Percentiles rank a stretch among this genome's conserved stretches.
Evolutionary conservation across 2,797 vertebrate species (phyloP).

Genomic region (Catharus ustulatus): DNA sequence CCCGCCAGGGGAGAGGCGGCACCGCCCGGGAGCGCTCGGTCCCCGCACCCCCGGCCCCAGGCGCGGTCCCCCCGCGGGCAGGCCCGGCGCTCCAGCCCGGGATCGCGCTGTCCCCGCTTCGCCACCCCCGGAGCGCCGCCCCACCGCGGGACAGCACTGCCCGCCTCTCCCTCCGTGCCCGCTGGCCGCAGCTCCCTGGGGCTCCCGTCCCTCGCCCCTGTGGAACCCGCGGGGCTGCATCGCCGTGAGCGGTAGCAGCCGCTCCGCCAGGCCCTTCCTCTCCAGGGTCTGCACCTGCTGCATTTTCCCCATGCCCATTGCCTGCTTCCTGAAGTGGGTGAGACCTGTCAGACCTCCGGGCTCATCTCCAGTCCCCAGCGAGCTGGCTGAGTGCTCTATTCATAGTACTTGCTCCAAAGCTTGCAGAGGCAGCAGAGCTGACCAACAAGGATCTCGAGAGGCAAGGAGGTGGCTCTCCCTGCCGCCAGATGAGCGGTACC

Average conservation of each 20-base stretch:
- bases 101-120: background rate
- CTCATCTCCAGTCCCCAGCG: fast-evolving
- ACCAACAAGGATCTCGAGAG: background rate
- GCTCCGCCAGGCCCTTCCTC: slow-evolving; percentile 68
- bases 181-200: background rate
- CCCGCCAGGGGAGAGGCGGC: no score
- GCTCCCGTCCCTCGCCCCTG: no score
- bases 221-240: background rate
- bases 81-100: background rate
- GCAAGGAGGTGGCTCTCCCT: background rate
- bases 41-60: no score
- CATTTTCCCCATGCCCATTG: background rate
- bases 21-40: background rate
- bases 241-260: background rate
- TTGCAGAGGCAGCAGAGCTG: background rate
- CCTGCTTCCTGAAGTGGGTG: slow-evolving; percentile 77
- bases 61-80: background rate
- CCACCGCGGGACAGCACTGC: background rate
- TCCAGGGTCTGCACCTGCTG: slow-evolving; percentile 74
- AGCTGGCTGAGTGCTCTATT: no score
- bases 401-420: background rate
- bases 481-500: background rate
- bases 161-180: no score
- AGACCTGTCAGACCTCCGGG: fast-evolving
- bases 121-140: background rate